Base-by-base conservation (phyloP, 2,888 invertebrate genomes). In the Lobophora halterata region DNA sequence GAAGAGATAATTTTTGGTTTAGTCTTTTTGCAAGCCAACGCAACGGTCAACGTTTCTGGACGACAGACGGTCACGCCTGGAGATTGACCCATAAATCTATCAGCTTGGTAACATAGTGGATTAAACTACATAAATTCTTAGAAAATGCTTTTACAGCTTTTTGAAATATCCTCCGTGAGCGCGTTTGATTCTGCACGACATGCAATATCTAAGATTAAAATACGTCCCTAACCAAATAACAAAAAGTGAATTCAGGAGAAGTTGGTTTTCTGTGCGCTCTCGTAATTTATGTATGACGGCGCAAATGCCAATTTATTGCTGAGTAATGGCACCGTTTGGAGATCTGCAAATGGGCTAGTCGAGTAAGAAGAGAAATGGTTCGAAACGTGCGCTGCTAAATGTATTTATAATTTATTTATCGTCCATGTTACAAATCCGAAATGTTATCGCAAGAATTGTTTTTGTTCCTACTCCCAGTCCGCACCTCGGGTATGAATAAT, bases 261-360 rank as follows among this genome's bases (percentile, higher is more conserved):
- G 67, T 79, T 72, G 76, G 74, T 82, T 82, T 77, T 79, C 76
- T 69, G 71, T 74, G 75, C 70, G 73, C 79, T 66, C 67, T 58
- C 65, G 77, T 85, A 83, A 86, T 87, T 85, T 87, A 87, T 87
- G 85, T 86, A 87, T 85, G 85, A 79, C 82, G 79, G 78, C 80
- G 76, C 79, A 83, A 86, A 86, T 82, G 80, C 86, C 86, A 86
- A 86, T 86, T 86, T 87, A 86, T 86, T 79, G 85, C 83, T 85
- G 86, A 86, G 83, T 87, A 86, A 87, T 86, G 79, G 82, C 70
- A 75, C 78, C 79, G 79, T 83, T 86, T 80, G 76, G 79, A 85
- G 80, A 86, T 85, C 83, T 85, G 82, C 79, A 81, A 86, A 83
- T 82, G 83, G 82, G 77, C 82, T 74, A 83, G 80, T 74, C 79